Evolutionary conservation across 2,113 vertebrate genomes (phyloP).

Genomic region (Penelope pileata): DNA sequence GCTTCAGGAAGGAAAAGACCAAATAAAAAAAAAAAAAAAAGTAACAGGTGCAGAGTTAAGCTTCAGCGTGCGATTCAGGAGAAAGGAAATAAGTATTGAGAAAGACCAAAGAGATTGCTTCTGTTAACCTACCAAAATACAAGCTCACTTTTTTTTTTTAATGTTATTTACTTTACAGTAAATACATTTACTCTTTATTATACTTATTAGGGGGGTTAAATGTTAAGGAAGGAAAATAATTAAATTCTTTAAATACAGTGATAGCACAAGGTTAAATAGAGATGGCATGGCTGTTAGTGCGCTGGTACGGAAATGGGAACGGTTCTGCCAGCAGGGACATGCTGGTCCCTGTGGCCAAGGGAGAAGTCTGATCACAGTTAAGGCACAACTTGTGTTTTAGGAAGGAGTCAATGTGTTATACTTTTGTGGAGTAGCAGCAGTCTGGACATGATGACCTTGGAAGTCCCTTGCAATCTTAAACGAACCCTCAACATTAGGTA

Average conservation of each 20-base stretch:
- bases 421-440: background rate
- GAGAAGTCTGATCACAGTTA: background rate
- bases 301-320: background rate
- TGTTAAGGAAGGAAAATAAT: background rate
- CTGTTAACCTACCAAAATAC: background rate
- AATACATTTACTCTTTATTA: background rate
- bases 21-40: too few relatives aligned
- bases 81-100: background rate
- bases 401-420: background rate
- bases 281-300: background rate
- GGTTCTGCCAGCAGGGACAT: background rate
- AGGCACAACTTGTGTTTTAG: background rate
- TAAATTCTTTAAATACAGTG: background rate
- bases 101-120: background rate
- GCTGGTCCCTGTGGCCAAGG: background rate
- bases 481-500: background rate
- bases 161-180: background rate
- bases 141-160: background rate
- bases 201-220: background rate
- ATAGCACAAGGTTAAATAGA: background rate
- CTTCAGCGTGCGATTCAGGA: background rate
- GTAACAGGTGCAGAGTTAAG: background rate
- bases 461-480: background rate
- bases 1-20: background rate
- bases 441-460: background rate